phyloP scores from a whole-genome alignment of 2,888 invertebrate genomes.

The Rosalia funebris region DNA sequence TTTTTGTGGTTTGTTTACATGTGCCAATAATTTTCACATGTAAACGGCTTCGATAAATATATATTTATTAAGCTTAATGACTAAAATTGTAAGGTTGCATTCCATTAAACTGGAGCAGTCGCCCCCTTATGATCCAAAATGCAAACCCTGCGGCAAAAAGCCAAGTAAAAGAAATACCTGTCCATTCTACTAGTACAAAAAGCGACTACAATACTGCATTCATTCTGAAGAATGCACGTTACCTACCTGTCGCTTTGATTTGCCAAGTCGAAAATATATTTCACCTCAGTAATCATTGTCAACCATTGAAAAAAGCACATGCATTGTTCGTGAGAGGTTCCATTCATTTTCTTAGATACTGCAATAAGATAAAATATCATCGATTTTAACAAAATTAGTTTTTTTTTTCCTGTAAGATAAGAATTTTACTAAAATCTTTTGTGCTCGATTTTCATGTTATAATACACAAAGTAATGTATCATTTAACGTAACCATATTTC shows the following conservation, averaged over 20 bases:
- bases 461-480: constrained; percentile 5
- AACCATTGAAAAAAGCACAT: constrained; percentile 52
- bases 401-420: constrained; percentile 16
- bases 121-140: constrained; percentile 21
- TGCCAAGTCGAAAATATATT: constrained; percentile 62
- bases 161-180: constrained; percentile 60
- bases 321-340: constrained; percentile 45
- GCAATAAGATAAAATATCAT: constrained; percentile 42
- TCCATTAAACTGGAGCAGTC: constrained; percentile 13
- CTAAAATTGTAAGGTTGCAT: no score
- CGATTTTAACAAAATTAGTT: constrained; percentile 16
- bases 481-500: constrained; percentile 9
- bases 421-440: constrained; percentile 8
- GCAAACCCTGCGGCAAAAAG: constrained; percentile 52
- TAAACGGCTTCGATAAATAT: no score
- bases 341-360: constrained; percentile 51
- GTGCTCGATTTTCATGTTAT: constrained; percentile 1
- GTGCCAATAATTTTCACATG: no score
- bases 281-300: constrained; percentile 61
- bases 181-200: constrained; percentile 56
- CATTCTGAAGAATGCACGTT: constrained; percentile 57
- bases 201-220: constrained; percentile 54
- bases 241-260: constrained; percentile 62
- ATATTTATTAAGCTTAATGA: no score
- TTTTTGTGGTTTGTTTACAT: no score